These are phyloP conservation scores for Podiceps cristatus DNA, from an alignment of 2,113 vertebrate genomes.

Conservation along the genomic window DNA sequence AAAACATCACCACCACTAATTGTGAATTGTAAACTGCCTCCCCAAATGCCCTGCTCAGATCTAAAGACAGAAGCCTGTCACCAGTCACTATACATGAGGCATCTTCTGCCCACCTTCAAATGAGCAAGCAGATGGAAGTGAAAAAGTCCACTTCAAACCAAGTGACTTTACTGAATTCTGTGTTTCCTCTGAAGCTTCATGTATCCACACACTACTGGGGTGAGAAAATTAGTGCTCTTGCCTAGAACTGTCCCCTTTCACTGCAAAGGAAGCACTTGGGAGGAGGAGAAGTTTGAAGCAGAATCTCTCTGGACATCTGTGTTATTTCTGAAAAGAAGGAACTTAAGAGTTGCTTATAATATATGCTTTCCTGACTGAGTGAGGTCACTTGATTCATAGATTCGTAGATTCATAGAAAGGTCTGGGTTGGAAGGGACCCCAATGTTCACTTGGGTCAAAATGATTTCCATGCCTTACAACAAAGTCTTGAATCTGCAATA, in stretches of 20 bases:
- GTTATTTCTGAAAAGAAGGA: not conserved
- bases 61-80: not conserved
- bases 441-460: not conserved
- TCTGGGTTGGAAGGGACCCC: too few relatives aligned
- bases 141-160: not conserved
- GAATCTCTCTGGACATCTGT: not conserved
- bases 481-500: not conserved
- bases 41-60: not conserved
- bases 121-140: not conserved
- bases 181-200: not conserved
- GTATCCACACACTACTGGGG: not conserved
- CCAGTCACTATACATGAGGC: not conserved
- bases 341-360: not conserved
- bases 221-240: not conserved
- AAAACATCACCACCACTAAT: not conserved
- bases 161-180: not conserved
- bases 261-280: not conserved
- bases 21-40: not conserved
- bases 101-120: not conserved
- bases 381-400: not conserved
- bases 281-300: not conserved
- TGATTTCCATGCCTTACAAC: not conserved
- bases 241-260: not conserved
- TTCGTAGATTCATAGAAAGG: too few relatives aligned
- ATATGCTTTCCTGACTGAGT: not conserved